phyloP scores from a whole-genome alignment of 1,140 invertebrate genomes.

The Colletes latitarsis region DNA sequence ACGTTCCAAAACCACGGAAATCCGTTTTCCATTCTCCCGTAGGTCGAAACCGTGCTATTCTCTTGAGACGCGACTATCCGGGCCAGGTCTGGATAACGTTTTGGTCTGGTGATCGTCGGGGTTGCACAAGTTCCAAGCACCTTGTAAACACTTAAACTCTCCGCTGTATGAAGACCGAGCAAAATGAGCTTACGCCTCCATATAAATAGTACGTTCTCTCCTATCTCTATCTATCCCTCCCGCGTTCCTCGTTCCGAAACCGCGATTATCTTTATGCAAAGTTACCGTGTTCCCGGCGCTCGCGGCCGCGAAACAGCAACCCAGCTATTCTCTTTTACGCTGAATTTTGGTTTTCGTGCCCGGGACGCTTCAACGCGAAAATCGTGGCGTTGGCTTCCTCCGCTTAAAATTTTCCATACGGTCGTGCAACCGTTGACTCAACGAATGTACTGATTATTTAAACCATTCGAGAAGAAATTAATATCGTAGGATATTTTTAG shows the following conservation, averaged over 20 bases:
- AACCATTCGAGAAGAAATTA: no score
- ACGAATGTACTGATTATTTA: no score
- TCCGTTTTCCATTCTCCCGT: slow-evolving; percentile 58
- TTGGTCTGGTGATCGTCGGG: slow-evolving; percentile 59
- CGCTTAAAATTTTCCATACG: background rate
- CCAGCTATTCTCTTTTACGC: background rate
- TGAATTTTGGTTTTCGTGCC: background rate
- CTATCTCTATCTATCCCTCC: slow-evolving; percentile 5
- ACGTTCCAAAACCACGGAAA: slow-evolving; percentile 59
- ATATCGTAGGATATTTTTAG: no score
- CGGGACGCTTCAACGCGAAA: background rate
- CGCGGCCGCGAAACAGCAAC: background rate
- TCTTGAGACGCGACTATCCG: slow-evolving; percentile 43
- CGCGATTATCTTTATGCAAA: slow-evolving; percentile 32
- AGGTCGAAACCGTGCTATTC: slow-evolving; percentile 49
- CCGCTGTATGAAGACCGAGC: background rate
- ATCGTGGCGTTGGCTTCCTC: background rate
- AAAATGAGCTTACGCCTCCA: slow-evolving; percentile 29
- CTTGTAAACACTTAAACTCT: slow-evolving; percentile 55
- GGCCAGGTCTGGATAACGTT: slow-evolving; percentile 53
- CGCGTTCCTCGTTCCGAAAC: background rate
- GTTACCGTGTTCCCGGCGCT: background rate
- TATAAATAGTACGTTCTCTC: slow-evolving; percentile 40
- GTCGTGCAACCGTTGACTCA: background rate
- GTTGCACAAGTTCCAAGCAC: slow-evolving; percentile 49